Conservation (phyloP, 30 jellyfish, hydroid and myxozoan species). For the Pelagia noctiluca region DNA sequence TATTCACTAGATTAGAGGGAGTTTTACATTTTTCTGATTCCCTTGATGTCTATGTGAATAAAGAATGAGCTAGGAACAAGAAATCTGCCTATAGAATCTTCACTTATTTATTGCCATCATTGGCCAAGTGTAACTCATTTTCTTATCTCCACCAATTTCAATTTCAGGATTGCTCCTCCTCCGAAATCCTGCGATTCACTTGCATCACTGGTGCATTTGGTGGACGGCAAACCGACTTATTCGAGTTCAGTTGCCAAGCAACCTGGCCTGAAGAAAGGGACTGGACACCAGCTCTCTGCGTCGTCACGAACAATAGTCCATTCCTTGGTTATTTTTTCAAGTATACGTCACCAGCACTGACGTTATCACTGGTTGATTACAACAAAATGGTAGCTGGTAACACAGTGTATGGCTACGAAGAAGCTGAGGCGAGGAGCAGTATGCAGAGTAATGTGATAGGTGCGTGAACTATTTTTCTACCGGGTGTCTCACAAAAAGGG, state of each 20-base stretch:
- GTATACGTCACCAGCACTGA: constrained; percentile 69
- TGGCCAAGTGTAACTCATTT: not conserved
- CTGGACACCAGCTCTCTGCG: constrained; percentile 79
- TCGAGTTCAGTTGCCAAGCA: constrained; percentile 69
- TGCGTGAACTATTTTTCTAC: not conserved
- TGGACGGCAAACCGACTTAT: constrained; percentile 48
- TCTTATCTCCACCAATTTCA: not conserved
- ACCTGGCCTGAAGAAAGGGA: constrained; percentile 76
- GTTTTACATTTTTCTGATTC: too few species aligned
- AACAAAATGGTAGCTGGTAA: constrained; percentile 31
- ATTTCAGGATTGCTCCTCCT: constrained; percentile 57
- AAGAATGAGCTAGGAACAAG: too few species aligned
- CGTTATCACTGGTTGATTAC: constrained; percentile 18
- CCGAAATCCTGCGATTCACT: constrained; percentile 35
- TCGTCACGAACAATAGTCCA: constrained; percentile 77
- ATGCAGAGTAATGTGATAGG: constrained; percentile 17
- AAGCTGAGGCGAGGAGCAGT: constrained; percentile 46
- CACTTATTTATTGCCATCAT: too few species aligned
- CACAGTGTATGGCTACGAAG: constrained; percentile 39
- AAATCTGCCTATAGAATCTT: too few species aligned
- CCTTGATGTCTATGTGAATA: too few species aligned
- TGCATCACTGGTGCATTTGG: constrained; percentile 70
- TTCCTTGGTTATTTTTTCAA: constrained; percentile 65
- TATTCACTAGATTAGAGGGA: too few species aligned
- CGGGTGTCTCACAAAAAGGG: too few species aligned